phyloP scores from a whole-genome alignment of 2,888 invertebrate genomes.

The Trissonchulus latispiculum region DNA sequence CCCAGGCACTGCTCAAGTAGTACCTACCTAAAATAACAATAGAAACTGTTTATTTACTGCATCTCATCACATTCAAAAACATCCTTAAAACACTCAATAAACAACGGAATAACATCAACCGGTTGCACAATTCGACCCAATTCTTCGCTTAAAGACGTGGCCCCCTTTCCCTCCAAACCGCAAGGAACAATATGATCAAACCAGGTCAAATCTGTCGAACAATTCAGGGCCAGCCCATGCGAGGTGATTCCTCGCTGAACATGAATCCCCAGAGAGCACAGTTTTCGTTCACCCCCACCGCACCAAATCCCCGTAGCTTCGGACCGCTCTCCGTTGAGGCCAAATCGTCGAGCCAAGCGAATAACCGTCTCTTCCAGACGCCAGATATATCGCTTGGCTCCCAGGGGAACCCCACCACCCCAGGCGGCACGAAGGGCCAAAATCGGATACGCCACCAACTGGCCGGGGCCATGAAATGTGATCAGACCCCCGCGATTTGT shows the following conservation, averaged over 20 bases:
- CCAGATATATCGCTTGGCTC: conserved; percentile 55
- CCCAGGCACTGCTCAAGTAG: no score
- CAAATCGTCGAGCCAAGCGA: conserved; percentile 60
- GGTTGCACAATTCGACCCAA: no score
- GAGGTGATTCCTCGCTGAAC: conserved; percentile 64
- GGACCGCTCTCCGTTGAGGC: conserved; percentile 55
- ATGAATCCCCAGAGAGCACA: conserved; percentile 26
- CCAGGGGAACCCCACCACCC: conserved; percentile 30
- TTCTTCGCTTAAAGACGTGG: no score
- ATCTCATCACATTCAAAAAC: no score
- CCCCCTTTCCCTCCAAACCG: conserved; percentile 75
- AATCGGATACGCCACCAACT: conserved; percentile 88
- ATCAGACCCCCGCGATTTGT: conserved; percentile 91
- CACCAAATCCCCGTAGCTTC: conserved; percentile 86
- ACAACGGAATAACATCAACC: no score
- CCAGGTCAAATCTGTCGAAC: conserved; percentile 80
- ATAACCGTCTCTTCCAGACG: conserved; percentile 67
- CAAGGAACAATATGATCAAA: conserved; percentile 91
- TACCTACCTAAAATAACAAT: no score
- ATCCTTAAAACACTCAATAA: no score
- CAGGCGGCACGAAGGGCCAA: conserved; percentile 58
- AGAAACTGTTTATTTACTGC: no score
- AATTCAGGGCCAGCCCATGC: conserved; percentile 89
- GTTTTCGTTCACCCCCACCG: conserved; percentile 38
- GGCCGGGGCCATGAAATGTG: conserved; percentile 97